Base-by-base conservation (phyloP, 2,888 invertebrate genomes). In the Chrysodeixis includens region DNA sequence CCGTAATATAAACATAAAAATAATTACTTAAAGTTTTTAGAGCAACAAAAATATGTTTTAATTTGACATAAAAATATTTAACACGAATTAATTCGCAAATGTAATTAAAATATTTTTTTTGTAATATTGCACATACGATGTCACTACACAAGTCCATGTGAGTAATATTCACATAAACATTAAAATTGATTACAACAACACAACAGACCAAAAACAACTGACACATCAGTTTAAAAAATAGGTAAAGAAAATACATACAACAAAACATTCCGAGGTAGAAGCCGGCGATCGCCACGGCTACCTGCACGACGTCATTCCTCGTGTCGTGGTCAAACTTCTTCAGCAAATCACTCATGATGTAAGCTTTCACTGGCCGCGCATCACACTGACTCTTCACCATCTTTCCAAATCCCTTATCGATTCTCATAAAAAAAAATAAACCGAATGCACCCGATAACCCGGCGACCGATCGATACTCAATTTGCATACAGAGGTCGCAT, bases 291-390 rank as follows among this genome's bases (percentile, higher is more conserved):
- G 90, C 91, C 6, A 93, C 85, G 3, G 87, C 87, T 22, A 93
- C 80, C 76, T 94, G 91, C 40, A 92, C 90, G 69, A 91, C 86
- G 82, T 94, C 93, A 76, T 90, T 92, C 20, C 89, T 90, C 1
- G 89, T 87, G 46, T 93, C 92, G 53, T 89, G 84, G 77, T 93
- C 90, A 54, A 93, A 90, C 75, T 90, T 94, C 83, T 92, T 93
- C 84, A 93, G 85, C 56, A 94, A 74, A 81, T 94, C 93, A 91
- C 94, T 94, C 94, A 94, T 94, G 86, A 94, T 93, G 92, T 90
- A 93, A 72, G 91, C 89, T 86, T 92, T 94, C 78, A 91, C 88
- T 57, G 89, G 88, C 73, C 91, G 78, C 68, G 90, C 90, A 71
- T 83, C 89, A 71, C 94, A 95, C 92, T 93, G 90, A 81, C 81